These are phyloP conservation scores for Blera fallax DNA, from an alignment of 2,888 invertebrate genomes.

Conservation along the genomic window DNA sequence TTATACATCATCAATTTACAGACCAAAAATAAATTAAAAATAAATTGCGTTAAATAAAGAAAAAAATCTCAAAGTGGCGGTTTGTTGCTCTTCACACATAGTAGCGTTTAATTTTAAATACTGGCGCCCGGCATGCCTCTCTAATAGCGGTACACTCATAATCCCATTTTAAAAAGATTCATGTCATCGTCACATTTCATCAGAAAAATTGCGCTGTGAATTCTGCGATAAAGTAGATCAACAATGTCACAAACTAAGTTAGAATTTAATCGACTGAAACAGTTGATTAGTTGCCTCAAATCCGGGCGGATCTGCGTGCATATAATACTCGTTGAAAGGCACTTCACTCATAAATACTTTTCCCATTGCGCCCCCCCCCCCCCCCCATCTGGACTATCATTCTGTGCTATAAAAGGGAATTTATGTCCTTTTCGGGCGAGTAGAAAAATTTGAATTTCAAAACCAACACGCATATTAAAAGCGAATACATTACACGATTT, in stretches of 20 bases:
- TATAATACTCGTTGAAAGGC: neutral
- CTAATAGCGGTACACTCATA: neutral
- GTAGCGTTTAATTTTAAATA: slow-evolving; percentile 16
- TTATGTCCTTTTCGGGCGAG: neutral
- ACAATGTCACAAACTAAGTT: neutral
- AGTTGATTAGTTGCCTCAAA: neutral
- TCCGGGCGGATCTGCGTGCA: neutral
- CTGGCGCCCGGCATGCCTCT: neutral
- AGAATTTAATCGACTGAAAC: neutral
- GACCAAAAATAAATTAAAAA: slow-evolving; percentile 17
- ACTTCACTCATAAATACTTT: neutral
- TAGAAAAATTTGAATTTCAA: slow-evolving; percentile 1
- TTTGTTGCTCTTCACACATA: neutral
- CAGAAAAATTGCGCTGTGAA: neutral
- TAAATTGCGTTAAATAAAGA: slow-evolving; percentile 13
- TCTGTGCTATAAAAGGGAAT: neutral
- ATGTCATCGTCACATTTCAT: neutral
- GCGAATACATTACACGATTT: slow-evolving; percentile 1
- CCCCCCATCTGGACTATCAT: too few relatives aligned
- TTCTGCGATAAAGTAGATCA: neutral
- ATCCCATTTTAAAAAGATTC: neutral
- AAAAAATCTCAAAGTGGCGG: too few relatives aligned
- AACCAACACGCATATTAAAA: neutral
- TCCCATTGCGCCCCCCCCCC: too few relatives aligned
- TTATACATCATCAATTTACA: slow-evolving; percentile 4